phyloP scores from a whole-genome alignment of 2,797 vertebrate genomes.

The Chromis chromis region DNA sequence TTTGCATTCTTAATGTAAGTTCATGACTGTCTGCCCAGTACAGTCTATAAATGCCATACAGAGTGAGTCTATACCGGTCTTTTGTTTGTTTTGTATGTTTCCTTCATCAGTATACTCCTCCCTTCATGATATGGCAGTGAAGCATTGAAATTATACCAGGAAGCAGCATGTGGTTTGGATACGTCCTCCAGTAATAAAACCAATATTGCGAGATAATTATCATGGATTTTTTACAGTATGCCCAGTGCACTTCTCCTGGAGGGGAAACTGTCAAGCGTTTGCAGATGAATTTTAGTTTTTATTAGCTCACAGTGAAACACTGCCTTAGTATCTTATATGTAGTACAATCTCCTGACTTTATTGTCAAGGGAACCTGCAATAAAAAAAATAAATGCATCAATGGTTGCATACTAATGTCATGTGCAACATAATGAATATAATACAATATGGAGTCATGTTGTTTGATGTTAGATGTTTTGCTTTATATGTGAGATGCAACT shows the following conservation, averaged over 20 bases:
- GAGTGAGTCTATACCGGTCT: conserved; percentile 18
- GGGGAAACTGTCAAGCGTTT: conserved; percentile 79
- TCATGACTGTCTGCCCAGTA: too few relatives aligned
- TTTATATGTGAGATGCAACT: conserved; percentile 50
- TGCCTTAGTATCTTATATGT: conserved; percentile 70
- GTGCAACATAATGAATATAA: conserved; percentile 59
- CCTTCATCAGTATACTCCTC: conserved; percentile 40
- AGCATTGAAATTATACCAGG: conserved; percentile 67
- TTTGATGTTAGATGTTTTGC: conserved; percentile 52
- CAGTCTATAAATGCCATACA: not conserved
- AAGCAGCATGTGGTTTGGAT: conserved; percentile 74
- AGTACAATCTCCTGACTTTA: conserved; percentile 79
- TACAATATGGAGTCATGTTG: conserved; percentile 43
- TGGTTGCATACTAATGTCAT: conserved; percentile 78
- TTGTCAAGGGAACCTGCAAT: conserved; percentile 73
- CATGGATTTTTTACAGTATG: conserved; percentile 84
- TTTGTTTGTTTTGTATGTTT: conserved; percentile 57
- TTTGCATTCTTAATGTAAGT: too few relatives aligned
- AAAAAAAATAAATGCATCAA: conserved; percentile 79
- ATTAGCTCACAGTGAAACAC: conserved; percentile 82
- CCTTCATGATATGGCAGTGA: conserved; percentile 50
- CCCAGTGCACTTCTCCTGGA: conserved; percentile 80
- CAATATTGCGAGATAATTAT: conserved; percentile 85
- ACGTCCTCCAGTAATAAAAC: conserved; percentile 82
- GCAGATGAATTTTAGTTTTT: conserved; percentile 83